phyloP scores from a whole-genome alignment of 92 coral and sea anemone genomes.

The Epizoanthus ramosus region DNA sequence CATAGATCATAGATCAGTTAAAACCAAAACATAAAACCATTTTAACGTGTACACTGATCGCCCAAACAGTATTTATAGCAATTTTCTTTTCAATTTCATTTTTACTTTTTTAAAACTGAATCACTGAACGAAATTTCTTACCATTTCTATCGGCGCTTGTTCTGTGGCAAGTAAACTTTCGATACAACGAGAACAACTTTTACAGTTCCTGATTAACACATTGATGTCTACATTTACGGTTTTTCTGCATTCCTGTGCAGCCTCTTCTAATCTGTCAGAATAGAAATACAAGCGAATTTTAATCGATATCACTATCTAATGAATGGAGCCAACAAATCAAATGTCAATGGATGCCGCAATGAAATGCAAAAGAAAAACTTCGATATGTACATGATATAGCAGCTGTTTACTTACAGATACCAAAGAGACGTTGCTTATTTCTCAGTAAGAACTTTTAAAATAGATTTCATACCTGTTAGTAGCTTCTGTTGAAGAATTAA shows the following conservation, averaged over 20 bases:
- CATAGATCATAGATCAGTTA: no score
- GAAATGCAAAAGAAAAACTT: background rate
- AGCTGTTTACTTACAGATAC: constrained; percentile 24
- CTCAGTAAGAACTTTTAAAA: background rate
- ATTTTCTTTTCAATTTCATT: no score
- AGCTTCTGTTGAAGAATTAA: constrained; percentile 14
- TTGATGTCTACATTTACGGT: constrained; percentile 83
- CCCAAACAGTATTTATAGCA: no score
- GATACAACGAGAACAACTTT: constrained; percentile 62
- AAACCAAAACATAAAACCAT: no score
- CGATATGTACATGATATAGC: no score
- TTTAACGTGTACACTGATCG: no score
- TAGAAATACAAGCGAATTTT: background rate
- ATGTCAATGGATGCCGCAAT: background rate
- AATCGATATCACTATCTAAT: no score
- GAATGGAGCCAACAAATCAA: background rate
- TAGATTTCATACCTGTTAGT: constrained; percentile 17
- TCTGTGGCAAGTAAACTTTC: constrained; percentile 75
- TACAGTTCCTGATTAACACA: constrained; percentile 74
- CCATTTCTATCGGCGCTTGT: constrained; percentile 69
- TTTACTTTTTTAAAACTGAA: no score
- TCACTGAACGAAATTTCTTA: constrained; percentile 15
- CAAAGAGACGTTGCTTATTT: background rate
- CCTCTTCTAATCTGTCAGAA: constrained; percentile 80
- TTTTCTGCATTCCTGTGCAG: constrained; percentile 83